Percentiles rank a stretch among this genome's conserved stretches.
Conservation (phyloP, 2,113 vertebrate species). For the Lipotes vexillifer region DNA sequence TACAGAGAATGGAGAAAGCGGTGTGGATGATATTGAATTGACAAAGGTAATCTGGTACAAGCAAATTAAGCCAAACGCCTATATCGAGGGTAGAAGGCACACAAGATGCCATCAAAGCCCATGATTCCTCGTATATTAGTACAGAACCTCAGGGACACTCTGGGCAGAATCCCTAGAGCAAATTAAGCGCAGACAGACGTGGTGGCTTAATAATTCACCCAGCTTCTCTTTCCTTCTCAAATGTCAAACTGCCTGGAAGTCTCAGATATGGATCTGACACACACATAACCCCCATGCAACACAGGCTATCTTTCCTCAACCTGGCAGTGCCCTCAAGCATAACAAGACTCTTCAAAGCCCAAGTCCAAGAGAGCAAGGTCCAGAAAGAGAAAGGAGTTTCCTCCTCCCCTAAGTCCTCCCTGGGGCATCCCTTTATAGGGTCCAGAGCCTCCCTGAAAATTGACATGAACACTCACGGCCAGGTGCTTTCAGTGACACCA, state of each 20-base stretch:
- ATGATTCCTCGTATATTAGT: not conserved
- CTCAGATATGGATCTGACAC: not conserved
- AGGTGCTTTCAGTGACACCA: not conserved
- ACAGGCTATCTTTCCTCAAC: not conserved
- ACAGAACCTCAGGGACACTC: not conserved
- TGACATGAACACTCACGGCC: not conserved
- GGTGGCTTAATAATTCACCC: not conserved
- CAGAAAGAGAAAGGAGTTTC: not conserved
- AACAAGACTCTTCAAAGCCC: not conserved
- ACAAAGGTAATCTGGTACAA: not conserved
- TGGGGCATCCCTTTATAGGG: not conserved
- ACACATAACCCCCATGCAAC: not conserved
- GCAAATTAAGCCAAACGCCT: not conserved
- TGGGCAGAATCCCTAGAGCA: not conserved
- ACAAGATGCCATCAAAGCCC: not conserved
- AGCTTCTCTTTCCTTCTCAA: conserved; percentile 13
- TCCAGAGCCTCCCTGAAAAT: not conserved
- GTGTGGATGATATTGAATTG: not conserved
- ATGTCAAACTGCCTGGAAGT: not conserved
- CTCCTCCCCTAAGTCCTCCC: not conserved
- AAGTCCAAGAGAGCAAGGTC: not conserved
- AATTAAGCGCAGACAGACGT: not conserved
- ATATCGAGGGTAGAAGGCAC: not conserved
- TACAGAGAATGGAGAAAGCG: not conserved
- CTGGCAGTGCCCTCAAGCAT: not conserved